These are phyloP conservation scores for Zingel zingel DNA, from an alignment of 2,113 vertebrate species.

Conservation along the genomic window DNA sequence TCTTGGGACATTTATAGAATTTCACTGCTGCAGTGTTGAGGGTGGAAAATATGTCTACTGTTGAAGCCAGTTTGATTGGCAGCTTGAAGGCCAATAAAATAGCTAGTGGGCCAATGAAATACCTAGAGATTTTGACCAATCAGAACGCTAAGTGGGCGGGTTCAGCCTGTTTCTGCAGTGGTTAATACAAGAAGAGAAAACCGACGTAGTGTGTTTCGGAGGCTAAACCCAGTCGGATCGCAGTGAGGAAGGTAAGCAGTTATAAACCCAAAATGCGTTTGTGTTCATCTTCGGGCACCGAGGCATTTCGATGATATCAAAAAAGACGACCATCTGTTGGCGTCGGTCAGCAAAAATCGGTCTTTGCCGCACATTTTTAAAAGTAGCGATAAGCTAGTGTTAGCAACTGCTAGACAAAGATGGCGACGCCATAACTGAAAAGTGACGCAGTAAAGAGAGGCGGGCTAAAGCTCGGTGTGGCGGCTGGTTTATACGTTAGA, in stretches of 20 bases:
- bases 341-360: fast-evolving
- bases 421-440: conserved; percentile 59
- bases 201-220: conserved; percentile 24
- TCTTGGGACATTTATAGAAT: neutral
- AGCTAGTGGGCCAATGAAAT: conserved; percentile 24
- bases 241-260: conserved; percentile 28
- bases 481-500: conserved; percentile 41
- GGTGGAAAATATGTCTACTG: fast-evolving
- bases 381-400: conserved; percentile 28
- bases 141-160: conserved; percentile 41
- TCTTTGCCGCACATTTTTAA: neutral
- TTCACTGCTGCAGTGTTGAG: neutral
- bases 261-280: fast-evolving
- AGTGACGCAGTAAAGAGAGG: conserved; percentile 74
- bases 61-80: neutral
- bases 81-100: conserved; percentile 26
- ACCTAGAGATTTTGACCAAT: conserved; percentile 49
- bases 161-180: neutral
- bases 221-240: fast-evolving
- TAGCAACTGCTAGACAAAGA: conserved; percentile 73
- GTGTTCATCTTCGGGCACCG: fast-evolving
- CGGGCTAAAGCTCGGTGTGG: conserved; percentile 56
- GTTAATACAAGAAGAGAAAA: conserved; percentile 38
- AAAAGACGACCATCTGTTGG: fast-evolving
- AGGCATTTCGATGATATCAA: fast-evolving